Percentiles rank a stretch among this genome's conserved stretches.
These are phyloP conservation scores for Chrysochloris asiatica DNA, from an alignment of 2,113 vertebrate species.

Conservation along the genomic window DNA sequence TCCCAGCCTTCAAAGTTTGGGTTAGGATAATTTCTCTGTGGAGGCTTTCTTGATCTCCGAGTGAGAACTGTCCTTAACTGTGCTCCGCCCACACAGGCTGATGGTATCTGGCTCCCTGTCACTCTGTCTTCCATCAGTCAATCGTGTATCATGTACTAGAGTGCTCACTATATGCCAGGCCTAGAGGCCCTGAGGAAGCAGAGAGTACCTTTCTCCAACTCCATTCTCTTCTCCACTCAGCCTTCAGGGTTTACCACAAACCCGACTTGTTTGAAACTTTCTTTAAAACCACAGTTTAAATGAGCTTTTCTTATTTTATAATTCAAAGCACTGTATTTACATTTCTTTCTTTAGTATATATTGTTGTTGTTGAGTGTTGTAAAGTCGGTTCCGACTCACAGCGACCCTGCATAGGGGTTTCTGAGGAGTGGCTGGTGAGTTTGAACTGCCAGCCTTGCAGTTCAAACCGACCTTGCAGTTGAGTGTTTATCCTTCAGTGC, in stretches of 20 bases:
- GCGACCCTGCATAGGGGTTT: too few species aligned
- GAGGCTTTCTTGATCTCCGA: background rate
- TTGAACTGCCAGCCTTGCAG: too few species aligned
- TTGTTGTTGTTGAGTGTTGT: too few species aligned
- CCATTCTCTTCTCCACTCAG: background rate
- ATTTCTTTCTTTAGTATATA: too few species aligned
- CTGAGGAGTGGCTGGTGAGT: too few species aligned
- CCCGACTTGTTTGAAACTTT: background rate
- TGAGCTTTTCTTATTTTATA: background rate
- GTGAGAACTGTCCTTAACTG: too few species aligned
- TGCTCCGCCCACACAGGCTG: background rate
- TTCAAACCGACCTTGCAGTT: too few species aligned
- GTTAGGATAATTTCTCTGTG: background rate
- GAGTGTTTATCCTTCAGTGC: too few species aligned
- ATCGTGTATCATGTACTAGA: too few species aligned
- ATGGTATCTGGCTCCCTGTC: background rate
- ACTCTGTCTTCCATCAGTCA: background rate
- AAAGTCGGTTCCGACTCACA: too few species aligned
- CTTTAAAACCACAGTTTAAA: background rate
- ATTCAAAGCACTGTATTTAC: background rate
- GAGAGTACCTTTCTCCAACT: too few species aligned
- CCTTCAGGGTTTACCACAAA: background rate
- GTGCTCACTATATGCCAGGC: fast-evolving
- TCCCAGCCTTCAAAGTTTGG: background rate
- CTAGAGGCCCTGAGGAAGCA: too few species aligned